Percentiles rank a stretch among this genome's conserved stretches.
Conservation (phyloP, 2,797 vertebrate genomes). For the Gephyroberyx darwinii region DNA sequence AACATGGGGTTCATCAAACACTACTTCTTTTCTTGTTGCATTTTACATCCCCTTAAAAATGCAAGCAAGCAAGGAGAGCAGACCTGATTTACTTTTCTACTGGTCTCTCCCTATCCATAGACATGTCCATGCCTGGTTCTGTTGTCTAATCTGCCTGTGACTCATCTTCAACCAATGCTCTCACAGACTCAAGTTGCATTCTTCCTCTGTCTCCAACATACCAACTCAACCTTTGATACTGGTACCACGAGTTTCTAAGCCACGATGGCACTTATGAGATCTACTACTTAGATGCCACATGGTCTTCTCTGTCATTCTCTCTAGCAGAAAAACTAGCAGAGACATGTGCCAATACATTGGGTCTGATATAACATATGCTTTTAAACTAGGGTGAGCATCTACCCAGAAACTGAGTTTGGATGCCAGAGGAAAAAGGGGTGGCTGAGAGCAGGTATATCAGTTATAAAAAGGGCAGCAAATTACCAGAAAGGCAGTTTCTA, state of each 20-base stretch:
- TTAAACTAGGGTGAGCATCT: conserved; percentile 64
- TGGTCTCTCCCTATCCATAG: conserved; percentile 17
- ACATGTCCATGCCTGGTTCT: conserved; percentile 15
- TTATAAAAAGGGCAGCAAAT: conserved; percentile 17
- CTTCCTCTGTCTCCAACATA: conserved; percentile 43
- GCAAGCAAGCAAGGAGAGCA: neutral
- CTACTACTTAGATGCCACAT: conserved; percentile 61
- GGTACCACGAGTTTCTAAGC: conserved; percentile 43
- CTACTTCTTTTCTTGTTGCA: conserved; percentile 16
- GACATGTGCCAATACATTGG: neutral
- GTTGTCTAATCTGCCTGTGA: conserved; percentile 31
- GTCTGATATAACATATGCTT: conserved; percentile 57
- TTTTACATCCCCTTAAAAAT: conserved; percentile 3
- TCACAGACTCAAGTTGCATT: too few relatives aligned
- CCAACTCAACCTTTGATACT: conserved; percentile 54
- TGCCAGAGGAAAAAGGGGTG: conserved; percentile 8
- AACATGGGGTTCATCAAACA: conserved; percentile 14
- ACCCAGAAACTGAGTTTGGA: conserved; percentile 35
- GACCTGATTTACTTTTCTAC: conserved; percentile 1
- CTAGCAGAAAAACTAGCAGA: neutral
- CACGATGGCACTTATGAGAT: conserved; percentile 53
- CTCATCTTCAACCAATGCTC: conserved; percentile 24
- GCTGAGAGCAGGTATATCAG: neutral
- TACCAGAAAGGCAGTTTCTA: conserved; percentile 22
- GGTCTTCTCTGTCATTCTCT: conserved; percentile 61